These are phyloP conservation scores for Nipponacmea schrenckii DNA, from an alignment of 2,888 invertebrate species.

Conservation along the genomic window DNA sequence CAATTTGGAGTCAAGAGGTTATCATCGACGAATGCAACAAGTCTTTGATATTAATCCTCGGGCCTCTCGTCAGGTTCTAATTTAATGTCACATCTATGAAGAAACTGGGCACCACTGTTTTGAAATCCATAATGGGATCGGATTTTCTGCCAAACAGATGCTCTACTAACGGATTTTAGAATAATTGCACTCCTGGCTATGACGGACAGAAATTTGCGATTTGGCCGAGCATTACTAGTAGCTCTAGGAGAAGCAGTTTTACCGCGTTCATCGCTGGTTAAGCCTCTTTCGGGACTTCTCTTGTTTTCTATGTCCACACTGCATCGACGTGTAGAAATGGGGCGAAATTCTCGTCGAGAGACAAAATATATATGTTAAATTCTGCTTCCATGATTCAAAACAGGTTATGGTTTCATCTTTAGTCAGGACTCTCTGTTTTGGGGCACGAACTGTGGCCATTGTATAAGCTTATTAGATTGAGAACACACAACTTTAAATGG, in stretches of 20 bases:
- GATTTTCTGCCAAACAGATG: neutral
- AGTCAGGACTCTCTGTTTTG: neutral
- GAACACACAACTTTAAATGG: neutral
- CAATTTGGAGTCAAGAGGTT: neutral
- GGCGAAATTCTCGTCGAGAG: neutral
- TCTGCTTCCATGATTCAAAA: slow-evolving; percentile 3
- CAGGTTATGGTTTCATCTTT: neutral
- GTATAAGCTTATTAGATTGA: neutral
- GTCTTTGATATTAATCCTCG: neutral
- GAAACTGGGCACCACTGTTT: slow-evolving; percentile 5
- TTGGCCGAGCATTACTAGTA: neutral
- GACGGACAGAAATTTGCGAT: neutral
- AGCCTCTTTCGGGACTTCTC: neutral
- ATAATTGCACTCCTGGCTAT: neutral
- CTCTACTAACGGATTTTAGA: neutral
- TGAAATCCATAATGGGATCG: slow-evolving; percentile 1
- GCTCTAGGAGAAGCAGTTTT: neutral
- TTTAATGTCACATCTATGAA: neutral
- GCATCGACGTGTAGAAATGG: neutral
- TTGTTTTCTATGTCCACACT: neutral
- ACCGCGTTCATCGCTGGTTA: neutral
- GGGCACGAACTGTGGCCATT: neutral
- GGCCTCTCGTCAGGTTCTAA: neutral
- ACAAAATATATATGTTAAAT: slow-evolving; percentile 1
- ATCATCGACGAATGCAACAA: neutral